Conservation (phyloP, 2,888 invertebrate genomes). For the Tetrapedia diversipes region DNA sequence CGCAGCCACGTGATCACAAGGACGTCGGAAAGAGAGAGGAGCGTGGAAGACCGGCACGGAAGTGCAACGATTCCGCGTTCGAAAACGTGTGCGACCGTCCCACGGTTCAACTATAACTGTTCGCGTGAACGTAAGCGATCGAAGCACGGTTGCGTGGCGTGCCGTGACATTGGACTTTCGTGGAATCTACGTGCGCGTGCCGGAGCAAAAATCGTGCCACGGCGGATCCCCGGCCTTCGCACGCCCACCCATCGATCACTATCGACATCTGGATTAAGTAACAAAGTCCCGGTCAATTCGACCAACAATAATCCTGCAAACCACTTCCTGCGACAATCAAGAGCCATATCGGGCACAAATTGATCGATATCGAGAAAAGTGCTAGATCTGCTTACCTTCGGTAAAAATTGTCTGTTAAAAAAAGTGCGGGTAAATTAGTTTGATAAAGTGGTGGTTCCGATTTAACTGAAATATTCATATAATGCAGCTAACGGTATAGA, state of each 20-base stretch:
- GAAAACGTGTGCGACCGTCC: constrained; percentile 14
- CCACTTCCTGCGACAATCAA: background rate
- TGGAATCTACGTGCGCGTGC: constrained; percentile 55
- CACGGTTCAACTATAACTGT: constrained; percentile 35
- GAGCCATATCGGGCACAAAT: background rate
- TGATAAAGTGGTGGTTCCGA: background rate
- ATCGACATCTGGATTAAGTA: constrained; percentile 16
- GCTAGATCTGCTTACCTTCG: no score
- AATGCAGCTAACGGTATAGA: no score
- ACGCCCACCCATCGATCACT: constrained; percentile 16
- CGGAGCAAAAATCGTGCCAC: constrained; percentile 35
- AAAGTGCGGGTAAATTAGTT: background rate
- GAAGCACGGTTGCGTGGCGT: constrained; percentile 37
- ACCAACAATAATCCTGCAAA: background rate
- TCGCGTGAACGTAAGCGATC: constrained; percentile 39
- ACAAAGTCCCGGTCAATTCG: background rate
- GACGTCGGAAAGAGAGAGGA: background rate
- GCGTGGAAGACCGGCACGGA: background rate
- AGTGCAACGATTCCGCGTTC: constrained; percentile 17
- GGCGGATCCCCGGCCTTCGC: constrained; percentile 28
- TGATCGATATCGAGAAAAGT: background rate
- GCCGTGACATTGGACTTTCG: constrained; percentile 62
- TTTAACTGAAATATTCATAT: background rate
- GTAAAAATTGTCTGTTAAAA: no score
- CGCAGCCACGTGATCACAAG: background rate